phyloP scores from a whole-genome alignment of 1,140 invertebrate genomes.

The Zaprionus africanus region DNA sequence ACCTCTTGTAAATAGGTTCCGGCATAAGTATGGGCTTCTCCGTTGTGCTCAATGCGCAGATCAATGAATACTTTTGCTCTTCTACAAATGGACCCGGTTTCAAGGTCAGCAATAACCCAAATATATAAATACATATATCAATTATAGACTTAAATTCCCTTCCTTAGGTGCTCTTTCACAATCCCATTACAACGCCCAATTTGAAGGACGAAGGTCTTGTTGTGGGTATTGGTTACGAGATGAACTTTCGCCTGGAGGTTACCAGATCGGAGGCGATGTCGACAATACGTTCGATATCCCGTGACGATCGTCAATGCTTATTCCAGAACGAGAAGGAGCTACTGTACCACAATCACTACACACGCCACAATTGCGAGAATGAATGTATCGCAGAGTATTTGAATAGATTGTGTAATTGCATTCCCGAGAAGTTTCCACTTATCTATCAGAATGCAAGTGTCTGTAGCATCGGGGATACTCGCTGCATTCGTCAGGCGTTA shows the following conservation, averaged over 20 bases:
- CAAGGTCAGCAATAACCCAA: slow-evolving; percentile 86
- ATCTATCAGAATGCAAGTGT: slow-evolving; percentile 60
- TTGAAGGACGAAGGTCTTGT: slow-evolving; percentile 89
- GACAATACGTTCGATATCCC: slow-evolving; percentile 86
- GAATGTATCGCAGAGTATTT: slow-evolving; percentile 89
- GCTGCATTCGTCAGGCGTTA: slow-evolving; percentile 44
- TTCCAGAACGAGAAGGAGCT: slow-evolving; percentile 89
- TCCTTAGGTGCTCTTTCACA: slow-evolving; percentile 86
- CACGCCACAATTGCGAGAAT: slow-evolving; percentile 87
- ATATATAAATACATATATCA: background rate
- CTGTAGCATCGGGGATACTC: slow-evolving; percentile 51
- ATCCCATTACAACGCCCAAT: slow-evolving; percentile 90
- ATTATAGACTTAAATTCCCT: background rate
- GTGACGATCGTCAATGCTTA: slow-evolving; percentile 89
- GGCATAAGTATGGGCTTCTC: slow-evolving; percentile 89
- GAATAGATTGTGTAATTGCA: slow-evolving; percentile 87
- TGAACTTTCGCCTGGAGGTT: slow-evolving; percentile 87
- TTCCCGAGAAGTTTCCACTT: slow-evolving; percentile 88
- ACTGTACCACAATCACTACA: slow-evolving; percentile 86
- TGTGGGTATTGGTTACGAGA: slow-evolving; percentile 88
- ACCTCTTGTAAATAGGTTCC: slow-evolving; percentile 84
- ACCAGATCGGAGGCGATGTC: slow-evolving; percentile 87
- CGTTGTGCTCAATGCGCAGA: slow-evolving; percentile 88
- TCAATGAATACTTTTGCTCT: slow-evolving; percentile 91
- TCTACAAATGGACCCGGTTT: slow-evolving; percentile 91